Conservation (phyloP, 2,888 invertebrate genomes). For the Himalopsyche kuldschensis region DNA sequence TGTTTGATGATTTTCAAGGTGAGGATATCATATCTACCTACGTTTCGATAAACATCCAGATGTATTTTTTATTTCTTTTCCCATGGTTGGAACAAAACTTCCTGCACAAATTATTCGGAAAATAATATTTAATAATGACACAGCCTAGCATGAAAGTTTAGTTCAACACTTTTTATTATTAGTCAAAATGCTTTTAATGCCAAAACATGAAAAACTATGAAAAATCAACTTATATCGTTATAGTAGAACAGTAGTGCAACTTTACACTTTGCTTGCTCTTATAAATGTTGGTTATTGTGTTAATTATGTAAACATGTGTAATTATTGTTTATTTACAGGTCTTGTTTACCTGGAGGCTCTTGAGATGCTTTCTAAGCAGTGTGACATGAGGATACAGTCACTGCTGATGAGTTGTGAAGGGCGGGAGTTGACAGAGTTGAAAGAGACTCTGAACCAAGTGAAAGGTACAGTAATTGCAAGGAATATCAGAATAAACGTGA, state of each 20-base stretch:
- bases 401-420: constrained; percentile 60
- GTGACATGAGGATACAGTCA: constrained; percentile 71
- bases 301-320: not conserved
- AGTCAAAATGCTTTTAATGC: too few species aligned
- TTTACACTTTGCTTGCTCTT: too few species aligned
- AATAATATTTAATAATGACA: too few species aligned
- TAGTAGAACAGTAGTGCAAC: too few species aligned
- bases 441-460: constrained; percentile 78
- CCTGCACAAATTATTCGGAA: too few species aligned
- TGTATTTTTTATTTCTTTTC: too few species aligned
- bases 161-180: not conserved
- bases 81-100: too few species aligned
- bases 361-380: constrained; percentile 86
- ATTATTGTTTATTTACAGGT: constrained; percentile 50
- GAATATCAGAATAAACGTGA: not conserved
- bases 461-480: constrained; percentile 50
- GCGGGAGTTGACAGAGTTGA: constrained; percentile 65
- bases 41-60: too few species aligned
- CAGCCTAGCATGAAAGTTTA: not conserved
- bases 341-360: constrained; percentile 88
- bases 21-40: constrained; percentile 15
- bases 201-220: too few species aligned
- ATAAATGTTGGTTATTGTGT: too few species aligned
- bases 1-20: constrained; percentile 89
- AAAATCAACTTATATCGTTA: too few species aligned